Evolutionary conservation across 2,888 invertebrate genomes (phyloP).

Genomic region (Folsomia manolachei): DNA sequence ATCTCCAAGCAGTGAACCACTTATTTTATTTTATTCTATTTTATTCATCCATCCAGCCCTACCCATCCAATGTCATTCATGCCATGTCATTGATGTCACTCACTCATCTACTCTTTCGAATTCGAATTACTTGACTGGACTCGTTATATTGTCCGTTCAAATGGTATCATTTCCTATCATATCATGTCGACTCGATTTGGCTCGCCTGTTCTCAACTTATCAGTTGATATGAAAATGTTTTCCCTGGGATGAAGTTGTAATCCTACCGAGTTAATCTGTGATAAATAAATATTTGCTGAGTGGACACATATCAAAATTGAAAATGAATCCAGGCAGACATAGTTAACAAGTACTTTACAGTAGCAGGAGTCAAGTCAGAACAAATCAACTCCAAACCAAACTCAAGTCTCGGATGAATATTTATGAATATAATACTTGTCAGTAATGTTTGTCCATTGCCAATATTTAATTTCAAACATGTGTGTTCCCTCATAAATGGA

Average conservation of each 20-base stretch:
- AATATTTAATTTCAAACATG: neutral
- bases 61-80: neutral
- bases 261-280: neutral
- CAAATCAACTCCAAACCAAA: neutral
- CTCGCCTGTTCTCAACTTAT: neutral
- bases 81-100: neutral
- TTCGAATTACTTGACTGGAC: too few species aligned
- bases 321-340: neutral
- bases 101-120: neutral
- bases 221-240: neutral
- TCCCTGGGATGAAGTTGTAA: neutral
- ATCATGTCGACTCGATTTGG: too few species aligned
- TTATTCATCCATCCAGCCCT: neutral
- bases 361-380: neutral
- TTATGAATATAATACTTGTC: neutral
- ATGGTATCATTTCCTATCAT: too few species aligned
- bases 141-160: too few species aligned
- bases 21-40: neutral
- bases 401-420: too few species aligned
- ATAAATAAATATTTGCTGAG: slow-evolving; percentile 5
- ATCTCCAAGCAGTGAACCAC: neutral
- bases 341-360: neutral
- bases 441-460: neutral
- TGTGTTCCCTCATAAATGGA: too few species aligned
- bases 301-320: neutral